Evolutionary conservation across 2,113 vertebrate species (phyloP).

Genomic region (Tricholaema leucomelas): DNA sequence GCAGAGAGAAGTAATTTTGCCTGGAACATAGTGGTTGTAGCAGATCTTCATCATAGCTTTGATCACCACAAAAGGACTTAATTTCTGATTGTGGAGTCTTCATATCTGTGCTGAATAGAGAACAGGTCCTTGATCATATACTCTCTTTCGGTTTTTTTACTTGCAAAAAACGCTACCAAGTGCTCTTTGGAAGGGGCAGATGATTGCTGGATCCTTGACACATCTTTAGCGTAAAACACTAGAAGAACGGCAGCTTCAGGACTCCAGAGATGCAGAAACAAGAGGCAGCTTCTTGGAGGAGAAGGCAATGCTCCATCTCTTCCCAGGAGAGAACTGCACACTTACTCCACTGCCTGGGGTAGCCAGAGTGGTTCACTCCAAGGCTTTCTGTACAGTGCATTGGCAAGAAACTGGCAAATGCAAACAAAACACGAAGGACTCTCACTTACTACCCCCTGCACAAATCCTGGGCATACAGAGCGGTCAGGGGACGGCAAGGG

Average conservation of each 20-base stretch:
- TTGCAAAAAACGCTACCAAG: neutral
- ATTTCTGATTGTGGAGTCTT: neutral
- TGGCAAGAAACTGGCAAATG: conserved; percentile 94
- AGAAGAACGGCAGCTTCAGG: conserved; percentile 78
- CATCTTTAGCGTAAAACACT: conserved; percentile 86
- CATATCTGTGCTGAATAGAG: neutral
- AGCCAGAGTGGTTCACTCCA: conserved; percentile 96
- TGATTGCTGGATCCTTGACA: conserved; percentile 73
- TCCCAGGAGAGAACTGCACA: conserved; percentile 89
- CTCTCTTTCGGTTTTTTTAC: too few relatives aligned
- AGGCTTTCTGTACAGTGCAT: conserved; percentile 96
- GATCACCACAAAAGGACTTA: neutral
- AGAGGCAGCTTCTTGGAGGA: conserved; percentile 65
- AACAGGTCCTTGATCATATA: neutral
- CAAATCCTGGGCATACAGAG: conserved; percentile 95
- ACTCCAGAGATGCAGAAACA: conserved; percentile 45
- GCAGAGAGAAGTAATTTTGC: neutral
- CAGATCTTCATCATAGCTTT: neutral
- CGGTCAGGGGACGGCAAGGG: conserved; percentile 77
- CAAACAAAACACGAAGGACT: conserved; percentile 86
- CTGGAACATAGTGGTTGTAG: neutral
- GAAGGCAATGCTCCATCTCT: conserved; percentile 87
- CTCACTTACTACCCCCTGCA: conserved; percentile 81
- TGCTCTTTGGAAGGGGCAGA: neutral
- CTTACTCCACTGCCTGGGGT: conserved; percentile 89